Evolutionary conservation across 2,113 vertebrate genomes (phyloP).

Genomic region (Eudyptes chrysolophus): DNA sequence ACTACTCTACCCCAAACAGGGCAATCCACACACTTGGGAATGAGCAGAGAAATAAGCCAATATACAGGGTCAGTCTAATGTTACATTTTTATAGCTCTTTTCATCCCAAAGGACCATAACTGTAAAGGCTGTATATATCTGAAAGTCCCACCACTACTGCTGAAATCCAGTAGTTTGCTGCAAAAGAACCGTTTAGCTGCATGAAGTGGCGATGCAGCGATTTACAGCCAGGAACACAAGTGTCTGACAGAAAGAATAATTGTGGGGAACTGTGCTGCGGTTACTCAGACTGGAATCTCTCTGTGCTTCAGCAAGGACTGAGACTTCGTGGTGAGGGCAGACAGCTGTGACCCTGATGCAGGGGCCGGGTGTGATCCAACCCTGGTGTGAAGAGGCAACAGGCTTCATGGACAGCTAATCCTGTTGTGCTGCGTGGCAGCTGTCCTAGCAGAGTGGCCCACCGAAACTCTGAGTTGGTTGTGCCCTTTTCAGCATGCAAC

Average conservation of each 20-base stretch:
- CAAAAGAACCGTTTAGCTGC: neutral
- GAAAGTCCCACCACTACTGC: neutral
- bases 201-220: neutral
- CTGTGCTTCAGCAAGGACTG: neutral
- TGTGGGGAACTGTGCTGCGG: neutral
- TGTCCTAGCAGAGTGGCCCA: neutral
- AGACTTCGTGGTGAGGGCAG: neutral
- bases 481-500: neutral
- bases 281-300: neutral
- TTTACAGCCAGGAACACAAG: neutral
- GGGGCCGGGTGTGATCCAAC: fast-evolving
- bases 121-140: neutral
- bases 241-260: neutral
- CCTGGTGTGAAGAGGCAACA: neutral
- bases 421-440: neutral
- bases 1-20: neutral
- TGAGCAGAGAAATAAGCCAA: neutral
- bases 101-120: neutral
- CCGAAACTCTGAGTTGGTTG: neutral
- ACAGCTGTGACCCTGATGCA: neutral
- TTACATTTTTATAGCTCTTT: neutral
- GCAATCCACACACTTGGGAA: neutral
- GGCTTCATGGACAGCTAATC: neutral
- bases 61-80: neutral
- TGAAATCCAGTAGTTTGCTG: neutral